Evolutionary conservation across 2,888 invertebrate species (phyloP).

Genomic region (Scaptomyza polygonia): DNA sequence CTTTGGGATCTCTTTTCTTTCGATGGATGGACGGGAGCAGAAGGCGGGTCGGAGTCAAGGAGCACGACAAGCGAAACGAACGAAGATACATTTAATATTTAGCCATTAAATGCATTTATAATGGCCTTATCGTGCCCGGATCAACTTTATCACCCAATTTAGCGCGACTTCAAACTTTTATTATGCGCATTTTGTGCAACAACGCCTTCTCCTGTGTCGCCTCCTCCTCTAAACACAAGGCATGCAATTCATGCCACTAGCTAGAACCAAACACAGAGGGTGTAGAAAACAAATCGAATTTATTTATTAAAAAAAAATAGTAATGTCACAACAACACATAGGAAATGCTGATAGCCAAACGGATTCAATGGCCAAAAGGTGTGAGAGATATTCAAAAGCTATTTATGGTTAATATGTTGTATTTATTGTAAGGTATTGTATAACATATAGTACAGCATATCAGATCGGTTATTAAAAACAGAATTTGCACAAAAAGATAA

Average conservation of each 20-base stretch:
- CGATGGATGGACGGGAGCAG: too few species aligned
- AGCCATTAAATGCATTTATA: constrained; percentile 81
- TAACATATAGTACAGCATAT: neutral
- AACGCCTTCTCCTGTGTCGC: constrained; percentile 17
- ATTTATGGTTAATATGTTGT: neutral
- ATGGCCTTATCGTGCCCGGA: constrained; percentile 81
- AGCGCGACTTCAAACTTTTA: constrained; percentile 68
- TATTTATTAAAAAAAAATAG: constrained; percentile 18
- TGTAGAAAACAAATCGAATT: constrained; percentile 24
- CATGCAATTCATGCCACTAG: constrained; percentile 13
- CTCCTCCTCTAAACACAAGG: neutral
- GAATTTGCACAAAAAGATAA: too few species aligned
- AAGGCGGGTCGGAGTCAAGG: too few species aligned
- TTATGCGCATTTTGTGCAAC: constrained; percentile 51
- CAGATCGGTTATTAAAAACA: too few species aligned
- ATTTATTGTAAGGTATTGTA: neutral
- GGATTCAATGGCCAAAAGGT: constrained; percentile 4
- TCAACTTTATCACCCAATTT: constrained; percentile 81
- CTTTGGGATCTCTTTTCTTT: constrained; percentile 17
- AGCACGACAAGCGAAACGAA: constrained; percentile 55
- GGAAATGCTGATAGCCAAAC: constrained; percentile 5
- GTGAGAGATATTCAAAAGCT: neutral
- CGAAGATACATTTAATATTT: constrained; percentile 76
- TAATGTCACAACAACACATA: constrained; percentile 47
- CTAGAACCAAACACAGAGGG: neutral